phyloP scores from a whole-genome alignment of 2,888 invertebrate genomes.

The Sphaerophoria rueppellii region DNA sequence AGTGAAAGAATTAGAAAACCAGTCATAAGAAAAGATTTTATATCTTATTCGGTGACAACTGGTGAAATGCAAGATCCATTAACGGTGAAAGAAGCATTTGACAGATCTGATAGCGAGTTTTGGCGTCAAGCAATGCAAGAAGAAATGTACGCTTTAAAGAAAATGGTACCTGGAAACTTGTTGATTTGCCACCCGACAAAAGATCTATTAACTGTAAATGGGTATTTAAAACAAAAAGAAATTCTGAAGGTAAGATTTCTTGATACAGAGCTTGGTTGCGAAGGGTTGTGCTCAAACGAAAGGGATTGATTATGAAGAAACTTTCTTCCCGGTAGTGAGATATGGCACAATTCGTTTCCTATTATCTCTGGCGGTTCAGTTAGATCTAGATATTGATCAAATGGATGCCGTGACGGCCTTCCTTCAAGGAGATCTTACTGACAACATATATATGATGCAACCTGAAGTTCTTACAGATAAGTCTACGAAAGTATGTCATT shows the following conservation, averaged over 20 bases:
- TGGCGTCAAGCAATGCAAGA: background rate
- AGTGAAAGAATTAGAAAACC: too few species aligned
- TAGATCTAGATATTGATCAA: background rate
- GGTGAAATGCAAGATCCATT: background rate
- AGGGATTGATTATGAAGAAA: background rate
- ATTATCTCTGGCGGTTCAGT: background rate
- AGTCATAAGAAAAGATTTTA: too few species aligned
- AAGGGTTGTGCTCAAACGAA: background rate
- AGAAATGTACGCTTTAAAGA: too few species aligned
- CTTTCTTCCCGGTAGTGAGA: too few species aligned
- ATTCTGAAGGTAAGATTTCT: background rate
- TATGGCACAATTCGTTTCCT: too few species aligned
- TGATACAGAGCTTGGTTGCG: background rate
- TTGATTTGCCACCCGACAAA: background rate
- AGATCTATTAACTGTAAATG: background rate
- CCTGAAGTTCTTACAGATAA: background rate
- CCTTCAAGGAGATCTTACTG: background rate
- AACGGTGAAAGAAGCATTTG: background rate
- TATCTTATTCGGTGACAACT: background rate
- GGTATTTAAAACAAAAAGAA: background rate
- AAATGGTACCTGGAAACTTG: background rate
- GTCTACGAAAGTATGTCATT: background rate
- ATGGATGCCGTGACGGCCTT: background rate
- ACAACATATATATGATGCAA: background rate
- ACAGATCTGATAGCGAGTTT: background rate